Percentiles rank a stretch among this genome's conserved stretches.
These are phyloP conservation scores for Brachyalestes nurse DNA, from an alignment of 2,797 vertebrate genomes.

Conservation along the genomic window DNA sequence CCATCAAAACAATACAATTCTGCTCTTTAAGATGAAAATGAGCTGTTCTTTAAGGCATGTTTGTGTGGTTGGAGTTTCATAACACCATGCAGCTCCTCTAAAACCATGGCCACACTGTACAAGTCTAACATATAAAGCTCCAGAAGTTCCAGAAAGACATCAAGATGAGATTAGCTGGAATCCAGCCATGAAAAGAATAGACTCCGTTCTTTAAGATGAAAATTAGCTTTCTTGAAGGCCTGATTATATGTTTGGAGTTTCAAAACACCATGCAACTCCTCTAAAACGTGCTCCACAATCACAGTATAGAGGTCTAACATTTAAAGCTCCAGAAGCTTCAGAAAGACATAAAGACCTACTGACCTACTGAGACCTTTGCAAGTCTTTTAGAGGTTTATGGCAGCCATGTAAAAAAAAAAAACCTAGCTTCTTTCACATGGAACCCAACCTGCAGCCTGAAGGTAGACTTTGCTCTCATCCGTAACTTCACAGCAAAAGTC, in stretches of 20 bases:
- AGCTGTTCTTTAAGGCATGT: not conserved
- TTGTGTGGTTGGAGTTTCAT: not conserved
- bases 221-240: not conserved
- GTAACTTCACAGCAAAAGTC: not conserved
- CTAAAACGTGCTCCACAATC: not conserved
- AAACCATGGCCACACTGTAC: not conserved
- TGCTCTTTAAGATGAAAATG: not conserved
- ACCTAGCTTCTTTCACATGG: conserved; percentile 8
- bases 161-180: not conserved
- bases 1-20: not conserved
- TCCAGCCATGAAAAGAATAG: not conserved
- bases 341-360: not conserved
- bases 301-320: not conserved
- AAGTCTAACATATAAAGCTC: not conserved
- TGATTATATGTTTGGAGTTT: not conserved
- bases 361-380: not conserved
- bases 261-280: not conserved
- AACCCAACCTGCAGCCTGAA: not conserved
- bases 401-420: conserved; percentile 21
- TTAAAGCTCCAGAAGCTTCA: not conserved
- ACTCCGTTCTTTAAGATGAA: not conserved
- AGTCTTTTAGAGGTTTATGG: not conserved
- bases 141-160: not conserved
- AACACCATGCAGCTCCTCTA: not conserved
- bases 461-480: not conserved